Evolutionary conservation across 2,113 vertebrate species (phyloP), one percentile per base, ranked within the genome.

Genomic region (Syngnathus floridae): DNA sequence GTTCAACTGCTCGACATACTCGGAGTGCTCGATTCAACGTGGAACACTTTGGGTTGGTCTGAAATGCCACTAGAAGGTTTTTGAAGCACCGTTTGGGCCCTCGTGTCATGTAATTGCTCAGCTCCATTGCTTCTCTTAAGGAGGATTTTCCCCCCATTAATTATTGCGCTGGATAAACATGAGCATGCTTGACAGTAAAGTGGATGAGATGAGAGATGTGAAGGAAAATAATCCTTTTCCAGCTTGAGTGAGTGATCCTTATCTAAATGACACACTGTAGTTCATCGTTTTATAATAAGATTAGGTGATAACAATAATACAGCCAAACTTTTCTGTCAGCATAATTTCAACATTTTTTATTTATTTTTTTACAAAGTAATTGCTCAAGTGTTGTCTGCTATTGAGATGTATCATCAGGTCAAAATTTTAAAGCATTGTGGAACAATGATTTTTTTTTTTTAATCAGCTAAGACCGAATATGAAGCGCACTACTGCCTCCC

Each of bases 131-230:
- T 19, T 38, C 26, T n/a, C 3, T 35, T 38, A 5, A 17, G 4
- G 10, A 7, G 43, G n/a, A 61, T 54, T 62, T 55, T 61, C 4
- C 48, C 26, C 3, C 7, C 7, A 41, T 61, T 52, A 6, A 55
- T 62, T 43, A 45, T 8, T 19, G 16, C 37, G 31, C 22, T 62
- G 62, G 14, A 36, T 31, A 36, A 63, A 36, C 43, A 46, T 13
- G 62, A 64, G 22, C 11, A 8, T n/a, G 17, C 31, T 63, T 48
- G 61, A 63, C 43, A 48, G 43, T 17, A 63, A 46, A 63, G 45
- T 49, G 62, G 10, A 46, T 49, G 43, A 64, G 45, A 49, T 64
- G 45, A 49, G 46, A 37, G 10, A 13, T 49, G 17, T 10, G 21
- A 14, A 64, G 45, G 26, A 64, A n/a, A 64, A 64, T 64, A 37